Conservation (phyloP, 2,113 vertebrate species). For the Gracilinanus agilis region DNA sequence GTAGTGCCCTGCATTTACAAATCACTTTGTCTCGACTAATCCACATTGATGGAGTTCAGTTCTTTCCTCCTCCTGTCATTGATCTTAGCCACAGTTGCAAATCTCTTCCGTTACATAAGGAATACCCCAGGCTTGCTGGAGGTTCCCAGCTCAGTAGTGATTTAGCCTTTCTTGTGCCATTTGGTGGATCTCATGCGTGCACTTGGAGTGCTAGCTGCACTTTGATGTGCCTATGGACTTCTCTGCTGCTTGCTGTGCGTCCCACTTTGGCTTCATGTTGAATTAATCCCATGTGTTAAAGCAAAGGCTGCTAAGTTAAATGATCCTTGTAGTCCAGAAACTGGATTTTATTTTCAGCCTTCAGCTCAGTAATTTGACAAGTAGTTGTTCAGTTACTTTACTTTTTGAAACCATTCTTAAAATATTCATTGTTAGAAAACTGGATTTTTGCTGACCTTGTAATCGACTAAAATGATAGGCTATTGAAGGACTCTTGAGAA, state of each 20-base stretch:
- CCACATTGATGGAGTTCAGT: conserved; percentile 60
- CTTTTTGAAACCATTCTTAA: conserved; percentile 62
- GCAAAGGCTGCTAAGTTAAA: conserved; percentile 70
- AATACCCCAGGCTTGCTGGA: conserved; percentile 55
- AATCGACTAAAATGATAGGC: conserved; percentile 70
- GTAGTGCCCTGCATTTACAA: not conserved
- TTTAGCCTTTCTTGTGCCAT: conserved; percentile 36
- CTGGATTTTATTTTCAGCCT: conserved; percentile 67
- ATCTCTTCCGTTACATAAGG: conserved; percentile 67
- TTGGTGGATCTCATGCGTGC: conserved; percentile 70
- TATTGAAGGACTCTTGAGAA: conserved; percentile 54
- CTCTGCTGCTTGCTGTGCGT: conserved; percentile 61
- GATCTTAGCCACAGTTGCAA: conserved; percentile 67
- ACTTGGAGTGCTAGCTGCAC: conserved; percentile 73
- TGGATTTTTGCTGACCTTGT: conserved; percentile 75
- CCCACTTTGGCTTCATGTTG: conserved; percentile 57
- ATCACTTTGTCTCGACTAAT: conserved; percentile 10
- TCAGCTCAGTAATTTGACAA: conserved; percentile 74
- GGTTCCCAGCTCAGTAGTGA: conserved; percentile 57
- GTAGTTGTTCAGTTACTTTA: conserved; percentile 67
- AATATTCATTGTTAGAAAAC: conserved; percentile 67
- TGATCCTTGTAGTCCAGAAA: conserved; percentile 68
- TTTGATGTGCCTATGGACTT: conserved; percentile 77
- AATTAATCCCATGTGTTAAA: conserved; percentile 57
- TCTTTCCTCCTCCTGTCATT: conserved; percentile 63